Evolutionary conservation across 2,797 vertebrate genomes (phyloP), one percentile per base, ranked within the genome.

Genomic region (Vespertilio murinus): DNA sequence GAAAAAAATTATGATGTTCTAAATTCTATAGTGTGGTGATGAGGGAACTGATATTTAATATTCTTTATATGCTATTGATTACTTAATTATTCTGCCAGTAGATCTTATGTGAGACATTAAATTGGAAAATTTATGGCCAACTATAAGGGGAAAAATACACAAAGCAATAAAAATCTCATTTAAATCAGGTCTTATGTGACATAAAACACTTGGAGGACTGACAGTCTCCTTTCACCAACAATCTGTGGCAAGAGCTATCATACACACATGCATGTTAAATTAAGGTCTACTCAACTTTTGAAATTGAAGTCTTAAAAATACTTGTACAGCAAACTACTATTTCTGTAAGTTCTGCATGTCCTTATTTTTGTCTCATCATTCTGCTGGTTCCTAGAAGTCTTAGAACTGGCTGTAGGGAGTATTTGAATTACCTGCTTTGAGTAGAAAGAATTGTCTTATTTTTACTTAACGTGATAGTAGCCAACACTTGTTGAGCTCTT

Each of bases 41-140:
- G 18, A 79, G 38, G 40, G 13, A 94, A 65, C 11, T 90, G 18
- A 82, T 40, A 88, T 52, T 93, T 89, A 94, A 40, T 89, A 74
- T 88, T 89, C 42, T 49, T 75, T 92, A 52, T 81, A n/a, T 82
- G 49, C 4, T 79, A 33, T 78, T 78, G 40, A 61, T 65, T 90
- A 78, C 7, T 20, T 94, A 75, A 78, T 96, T 85, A 90, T 94
- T 81, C 59, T 73, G 28, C 23, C 52, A 86, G 35, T 45, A 61
- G 25, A 83, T 88, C n/a, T 82, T 52, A 85, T 17, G 25, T 86
- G 67, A 88, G 33, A 92, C 90, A 88, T 69, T 94, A 85, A 88
- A 88, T 67, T 93, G 54, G 35, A 81, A 95, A 94, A 47, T 81
- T 6, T 38, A 59, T 92, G 38, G 49, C 86, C 28, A 87, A 2